Percentiles rank a stretch among this genome's conserved stretches.
Conservation (phyloP, 2,797 vertebrate genomes). For the Rhinogobio ventralis region DNA sequence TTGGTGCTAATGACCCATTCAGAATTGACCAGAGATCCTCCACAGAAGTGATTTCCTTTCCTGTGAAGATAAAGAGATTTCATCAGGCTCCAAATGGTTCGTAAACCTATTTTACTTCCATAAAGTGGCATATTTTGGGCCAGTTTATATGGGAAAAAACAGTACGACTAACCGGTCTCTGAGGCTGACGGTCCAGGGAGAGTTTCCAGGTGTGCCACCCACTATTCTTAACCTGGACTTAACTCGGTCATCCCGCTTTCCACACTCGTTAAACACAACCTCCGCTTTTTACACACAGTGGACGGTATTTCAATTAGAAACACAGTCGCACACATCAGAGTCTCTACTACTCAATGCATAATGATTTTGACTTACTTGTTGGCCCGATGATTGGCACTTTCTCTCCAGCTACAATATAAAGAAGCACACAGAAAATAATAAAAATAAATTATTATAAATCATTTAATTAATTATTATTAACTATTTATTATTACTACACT, state of each 20-base stretch:
- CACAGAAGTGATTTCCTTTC: constrained; percentile 93
- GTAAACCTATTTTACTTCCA: neutral
- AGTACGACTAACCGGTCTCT: constrained; percentile 83
- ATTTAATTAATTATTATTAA: neutral
- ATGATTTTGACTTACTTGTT: constrained; percentile 69
- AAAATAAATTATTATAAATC: neutral
- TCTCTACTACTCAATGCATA: neutral
- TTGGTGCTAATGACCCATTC: constrained; percentile 96
- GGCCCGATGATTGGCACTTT: constrained; percentile 72
- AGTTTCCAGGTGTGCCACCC: constrained; percentile 88
- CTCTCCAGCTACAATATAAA: constrained; percentile 75
- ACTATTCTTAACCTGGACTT: constrained; percentile 76
- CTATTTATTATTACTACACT: neutral
- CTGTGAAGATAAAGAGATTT: constrained; percentile 69
- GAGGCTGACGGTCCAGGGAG: constrained; percentile 96
- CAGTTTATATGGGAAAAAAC: neutral
- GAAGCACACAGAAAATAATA: constrained; percentile 57
- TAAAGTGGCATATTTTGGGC: neutral
- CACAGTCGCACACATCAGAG: constrained; percentile 15
- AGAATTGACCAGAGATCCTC: constrained; percentile 91
- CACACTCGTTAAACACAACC: constrained; percentile 87
- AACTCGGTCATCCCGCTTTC: constrained; percentile 81
- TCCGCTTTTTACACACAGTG: constrained; percentile 72
- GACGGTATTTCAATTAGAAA: neutral
- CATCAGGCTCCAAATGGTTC: neutral